Conservation (phyloP, 2,113 vertebrate genomes). For the Rutilus rutilus region DNA sequence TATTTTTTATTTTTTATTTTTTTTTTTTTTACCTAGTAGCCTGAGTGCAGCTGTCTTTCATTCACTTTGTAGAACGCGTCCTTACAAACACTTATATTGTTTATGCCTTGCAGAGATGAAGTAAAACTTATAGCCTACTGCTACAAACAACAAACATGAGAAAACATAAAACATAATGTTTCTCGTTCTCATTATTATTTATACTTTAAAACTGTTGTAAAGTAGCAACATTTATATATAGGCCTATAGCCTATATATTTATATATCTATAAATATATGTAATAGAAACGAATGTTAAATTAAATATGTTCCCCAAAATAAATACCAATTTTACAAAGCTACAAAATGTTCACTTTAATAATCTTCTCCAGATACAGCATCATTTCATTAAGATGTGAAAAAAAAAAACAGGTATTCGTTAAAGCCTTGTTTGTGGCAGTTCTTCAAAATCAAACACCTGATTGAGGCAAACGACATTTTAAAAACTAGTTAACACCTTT, state of each 20-base stretch:
- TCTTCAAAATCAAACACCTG: not conserved
- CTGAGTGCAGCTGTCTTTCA: not conserved
- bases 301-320: not conserved
- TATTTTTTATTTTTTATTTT: not conserved
- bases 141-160: not conserved
- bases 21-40: not conserved
- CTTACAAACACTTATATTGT: not conserved
- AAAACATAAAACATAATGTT: not conserved
- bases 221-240: not conserved
- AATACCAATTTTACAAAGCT: not conserved
- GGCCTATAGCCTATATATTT: not conserved
- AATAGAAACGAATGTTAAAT: not conserved
- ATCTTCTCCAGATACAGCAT: not conserved
- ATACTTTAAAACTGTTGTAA: not conserved
- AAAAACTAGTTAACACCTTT: not conserved
- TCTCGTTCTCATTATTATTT: not conserved
- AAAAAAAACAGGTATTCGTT: not conserved
- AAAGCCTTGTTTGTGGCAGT: not conserved
- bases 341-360: not conserved
- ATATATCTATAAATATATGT: not conserved
- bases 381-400: not conserved
- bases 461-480: not conserved
- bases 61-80: not conserved
- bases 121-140: not conserved
- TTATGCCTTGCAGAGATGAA: not conserved